Percentiles rank a stretch among this genome's conserved stretches.
These are phyloP conservation scores for Diaphora mendica DNA, from an alignment of 2,888 invertebrate species.

Conservation along the genomic window DNA sequence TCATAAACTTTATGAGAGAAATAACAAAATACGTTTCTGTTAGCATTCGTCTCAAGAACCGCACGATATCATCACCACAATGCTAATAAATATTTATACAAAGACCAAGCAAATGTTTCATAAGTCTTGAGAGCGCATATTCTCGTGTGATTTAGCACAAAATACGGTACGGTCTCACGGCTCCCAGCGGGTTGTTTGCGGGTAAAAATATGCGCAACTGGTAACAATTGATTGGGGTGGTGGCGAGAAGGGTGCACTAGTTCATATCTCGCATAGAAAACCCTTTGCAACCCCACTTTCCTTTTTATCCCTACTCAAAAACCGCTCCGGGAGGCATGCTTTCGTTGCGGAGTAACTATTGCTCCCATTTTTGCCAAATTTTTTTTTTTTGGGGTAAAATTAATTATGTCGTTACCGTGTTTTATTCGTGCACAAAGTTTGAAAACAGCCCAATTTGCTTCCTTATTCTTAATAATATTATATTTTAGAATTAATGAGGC, in stretches of 20 bases:
- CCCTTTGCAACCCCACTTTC: slow-evolving; percentile 77
- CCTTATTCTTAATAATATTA: neutral
- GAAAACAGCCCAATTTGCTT: neutral
- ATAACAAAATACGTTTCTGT: neutral
- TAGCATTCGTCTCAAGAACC: slow-evolving; percentile 19
- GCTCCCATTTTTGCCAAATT: slow-evolving; percentile 75
- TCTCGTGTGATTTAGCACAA: slow-evolving; percentile 54
- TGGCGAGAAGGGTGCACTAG: slow-evolving; percentile 70
- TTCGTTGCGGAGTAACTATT: slow-evolving; percentile 74
- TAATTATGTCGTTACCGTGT: slow-evolving; percentile 52
- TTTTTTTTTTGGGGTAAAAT: slow-evolving; percentile 60
- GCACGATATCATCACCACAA: slow-evolving; percentile 18
- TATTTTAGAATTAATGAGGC: neutral
- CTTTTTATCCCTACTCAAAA: slow-evolving; percentile 82
- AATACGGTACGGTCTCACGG: slow-evolving; percentile 54
- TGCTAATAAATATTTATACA: slow-evolving; percentile 40
- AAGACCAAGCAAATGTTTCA: slow-evolving; percentile 31
- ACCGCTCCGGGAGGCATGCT: slow-evolving; percentile 76
- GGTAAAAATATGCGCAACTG: slow-evolving; percentile 82
- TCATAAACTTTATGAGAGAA: neutral
- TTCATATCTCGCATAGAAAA: slow-evolving; percentile 69
- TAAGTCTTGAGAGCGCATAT: slow-evolving; percentile 41
- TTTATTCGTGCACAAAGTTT: slow-evolving; percentile 22
- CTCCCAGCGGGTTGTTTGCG: slow-evolving; percentile 61
- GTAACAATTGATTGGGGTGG: slow-evolving; percentile 81